A percentile compares a stretch with the other conserved stretches of the same genome.
These are phyloP conservation scores for Pinctada fucata DNA, from an alignment of 2,888 invertebrate genomes.

Conservation along the genomic window DNA sequence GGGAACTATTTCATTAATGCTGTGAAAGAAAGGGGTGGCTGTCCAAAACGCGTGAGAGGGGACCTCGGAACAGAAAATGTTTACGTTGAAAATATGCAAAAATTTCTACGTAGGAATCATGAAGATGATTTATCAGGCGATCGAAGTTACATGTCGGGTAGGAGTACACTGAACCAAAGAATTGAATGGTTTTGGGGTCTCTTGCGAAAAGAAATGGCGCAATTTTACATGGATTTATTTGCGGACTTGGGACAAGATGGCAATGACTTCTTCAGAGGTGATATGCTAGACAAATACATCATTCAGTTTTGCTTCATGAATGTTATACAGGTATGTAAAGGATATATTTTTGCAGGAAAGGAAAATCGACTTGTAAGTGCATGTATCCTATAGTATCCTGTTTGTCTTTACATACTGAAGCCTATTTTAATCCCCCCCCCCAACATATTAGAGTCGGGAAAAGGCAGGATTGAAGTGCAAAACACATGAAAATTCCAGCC, in stretches of 20 bases:
- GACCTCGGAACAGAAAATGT: slow-evolving; percentile 39
- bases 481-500: too few relatives aligned
- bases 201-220: slow-evolving; percentile 15
- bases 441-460: too few relatives aligned
- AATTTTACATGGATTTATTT: slow-evolving; percentile 18
- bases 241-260: slow-evolving; percentile 12
- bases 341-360: too few relatives aligned
- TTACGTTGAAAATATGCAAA: neutral
- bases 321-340: slow-evolving; percentile 2
- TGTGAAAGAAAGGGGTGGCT: slow-evolving; percentile 18
- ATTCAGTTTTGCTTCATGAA: slow-evolving; percentile 5
- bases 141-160: slow-evolving; percentile 24
- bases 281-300: neutral
- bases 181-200: slow-evolving; percentile 25
- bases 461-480: too few relatives aligned
- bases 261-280: slow-evolving; percentile 5
- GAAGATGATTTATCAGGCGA: neutral
- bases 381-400: too few relatives aligned
- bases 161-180: slow-evolving; percentile 28
- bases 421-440: too few relatives aligned
- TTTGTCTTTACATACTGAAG: too few relatives aligned
- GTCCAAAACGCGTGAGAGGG: slow-evolving; percentile 26
- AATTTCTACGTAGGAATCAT: neutral
- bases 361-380: too few relatives aligned
- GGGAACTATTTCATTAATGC: slow-evolving; percentile 28